These are phyloP conservation scores for Hylia prasina DNA, from an alignment of 2,113 vertebrate species.

Conservation along the genomic window DNA sequence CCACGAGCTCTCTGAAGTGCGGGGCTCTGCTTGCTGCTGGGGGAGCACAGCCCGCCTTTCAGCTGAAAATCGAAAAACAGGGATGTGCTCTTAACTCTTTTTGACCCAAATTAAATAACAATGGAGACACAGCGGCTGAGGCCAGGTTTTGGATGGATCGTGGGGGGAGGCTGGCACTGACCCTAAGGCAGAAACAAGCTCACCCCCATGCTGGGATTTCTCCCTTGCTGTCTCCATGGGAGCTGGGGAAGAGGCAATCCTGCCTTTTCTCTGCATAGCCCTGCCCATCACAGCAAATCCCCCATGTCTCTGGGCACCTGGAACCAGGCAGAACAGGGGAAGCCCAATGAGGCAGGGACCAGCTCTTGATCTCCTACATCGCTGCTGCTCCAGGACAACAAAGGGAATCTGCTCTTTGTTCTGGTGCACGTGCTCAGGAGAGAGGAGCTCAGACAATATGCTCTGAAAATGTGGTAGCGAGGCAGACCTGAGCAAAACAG, in stretches of 20 bases:
- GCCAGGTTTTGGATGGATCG: background rate
- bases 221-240: background rate
- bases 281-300: background rate
- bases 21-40: background rate
- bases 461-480: background rate
- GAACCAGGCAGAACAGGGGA: background rate
- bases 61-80: background rate
- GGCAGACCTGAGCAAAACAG: background rate
- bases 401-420: slow-evolving; percentile 35
- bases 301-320: background rate
- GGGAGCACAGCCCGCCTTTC: background rate
- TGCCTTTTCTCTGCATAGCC: background rate
- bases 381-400: background rate
- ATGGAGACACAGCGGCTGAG: background rate
- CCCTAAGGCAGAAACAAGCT: background rate
- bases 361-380: accelerated
- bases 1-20: background rate
- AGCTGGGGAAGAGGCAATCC: background rate
- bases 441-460: background rate
- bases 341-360: background rate
- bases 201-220: background rate
- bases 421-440: background rate
- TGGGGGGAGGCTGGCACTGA: background rate
- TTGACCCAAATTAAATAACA: background rate
- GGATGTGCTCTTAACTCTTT: background rate